Percentiles rank a stretch among this genome's conserved stretches.
These are phyloP conservation scores for Caenorhabditis brenneri DNA, from an alignment of 1,140 invertebrate species.

Conservation along the genomic window DNA sequence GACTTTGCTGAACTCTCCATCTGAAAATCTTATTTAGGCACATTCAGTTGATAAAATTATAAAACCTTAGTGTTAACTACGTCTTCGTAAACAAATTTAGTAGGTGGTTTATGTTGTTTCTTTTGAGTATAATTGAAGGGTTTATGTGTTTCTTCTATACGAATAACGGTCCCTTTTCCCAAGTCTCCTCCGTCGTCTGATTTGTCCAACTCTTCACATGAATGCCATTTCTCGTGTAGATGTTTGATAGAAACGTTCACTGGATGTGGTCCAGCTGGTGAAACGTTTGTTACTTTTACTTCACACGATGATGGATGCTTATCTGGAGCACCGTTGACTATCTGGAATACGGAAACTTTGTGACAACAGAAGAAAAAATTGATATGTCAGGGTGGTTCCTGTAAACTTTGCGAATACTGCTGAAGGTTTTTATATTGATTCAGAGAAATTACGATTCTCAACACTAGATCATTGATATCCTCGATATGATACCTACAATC, in stretches of 20 bases:
- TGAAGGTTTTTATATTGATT: too few species aligned
- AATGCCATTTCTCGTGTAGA: slow-evolving; percentile 35
- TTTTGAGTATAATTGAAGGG: slow-evolving; percentile 27
- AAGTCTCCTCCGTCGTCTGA: slow-evolving; percentile 31
- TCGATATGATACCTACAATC: too few species aligned
- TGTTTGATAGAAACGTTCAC: slow-evolving; percentile 22
- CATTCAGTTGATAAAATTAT: too few species aligned
- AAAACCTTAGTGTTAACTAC: slow-evolving; percentile 29
- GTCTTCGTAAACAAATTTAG: slow-evolving; percentile 23
- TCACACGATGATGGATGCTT: slow-evolving; percentile 33
- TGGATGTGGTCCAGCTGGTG: slow-evolving; percentile 25
- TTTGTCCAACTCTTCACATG: slow-evolving; percentile 33
- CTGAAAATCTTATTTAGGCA: not conserved
- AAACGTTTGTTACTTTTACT: slow-evolving; percentile 29
- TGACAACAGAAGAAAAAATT: too few species aligned
- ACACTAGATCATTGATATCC: too few species aligned
- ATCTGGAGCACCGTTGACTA: slow-evolving; percentile 32
- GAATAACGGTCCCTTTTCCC: slow-evolving; percentile 38
- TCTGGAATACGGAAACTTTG: too few species aligned
- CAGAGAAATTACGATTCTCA: too few species aligned
- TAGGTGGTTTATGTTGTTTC: slow-evolving; percentile 5
- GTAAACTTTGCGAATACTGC: too few species aligned
- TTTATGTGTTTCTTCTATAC: slow-evolving; percentile 22
- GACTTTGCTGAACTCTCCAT: slow-evolving; percentile 15
- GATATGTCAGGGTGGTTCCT: too few species aligned